Conservation (phyloP, 2,888 invertebrate genomes). For the Scelioninae gen. 2 region DNA sequence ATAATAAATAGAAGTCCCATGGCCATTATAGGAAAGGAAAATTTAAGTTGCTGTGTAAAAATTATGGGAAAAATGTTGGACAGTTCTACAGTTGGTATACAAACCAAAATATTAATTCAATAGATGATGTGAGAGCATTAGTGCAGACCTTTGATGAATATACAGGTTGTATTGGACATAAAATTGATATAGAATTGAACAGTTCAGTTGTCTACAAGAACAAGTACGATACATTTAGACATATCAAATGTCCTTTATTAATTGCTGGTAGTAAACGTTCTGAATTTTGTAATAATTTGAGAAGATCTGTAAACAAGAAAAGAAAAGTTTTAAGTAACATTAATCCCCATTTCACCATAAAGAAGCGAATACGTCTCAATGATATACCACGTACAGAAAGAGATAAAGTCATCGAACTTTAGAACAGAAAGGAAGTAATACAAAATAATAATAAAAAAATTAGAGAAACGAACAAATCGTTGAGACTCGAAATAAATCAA, state of each 20-base stretch:
- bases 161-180: not conserved
- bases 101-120: no score
- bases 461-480: not conserved
- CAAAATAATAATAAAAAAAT: constrained; percentile 4
- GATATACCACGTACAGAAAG: constrained; percentile 1
- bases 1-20: no score
- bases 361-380: not conserved
- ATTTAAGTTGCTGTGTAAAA: no score
- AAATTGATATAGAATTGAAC: not conserved
- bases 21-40: no score
- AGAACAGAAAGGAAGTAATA: not conserved
- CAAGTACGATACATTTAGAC: constrained; percentile 3
- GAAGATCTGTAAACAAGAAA: constrained; percentile 16
- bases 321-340: constrained; percentile 3
- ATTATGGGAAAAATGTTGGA: no score
- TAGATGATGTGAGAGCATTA: no score
- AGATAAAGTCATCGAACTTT: not conserved
- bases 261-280: not conserved
- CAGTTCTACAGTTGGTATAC: no score
- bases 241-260: constrained; percentile 15
- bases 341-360: not conserved
- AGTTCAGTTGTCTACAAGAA: constrained; percentile 3
- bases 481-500: not conserved
- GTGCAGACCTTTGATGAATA: no score
- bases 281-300: constrained; percentile 13